phyloP scores from a whole-genome alignment of 2,797 vertebrate species.

The Danio tinwini region DNA sequence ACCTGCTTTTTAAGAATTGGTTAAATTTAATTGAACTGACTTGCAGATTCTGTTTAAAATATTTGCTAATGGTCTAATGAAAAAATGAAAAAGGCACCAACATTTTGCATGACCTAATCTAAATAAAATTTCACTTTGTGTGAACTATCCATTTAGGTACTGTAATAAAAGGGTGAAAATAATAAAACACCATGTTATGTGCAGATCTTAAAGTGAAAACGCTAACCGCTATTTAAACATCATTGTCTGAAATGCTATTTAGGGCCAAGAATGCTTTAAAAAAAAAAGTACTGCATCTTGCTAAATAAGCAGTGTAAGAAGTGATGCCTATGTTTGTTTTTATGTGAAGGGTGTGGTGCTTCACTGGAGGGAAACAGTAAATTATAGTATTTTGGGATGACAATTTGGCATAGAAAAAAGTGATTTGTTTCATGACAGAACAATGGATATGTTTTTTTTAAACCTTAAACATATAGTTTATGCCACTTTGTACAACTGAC shows the following conservation, averaged over 20 bases:
- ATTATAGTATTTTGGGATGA: constrained; percentile 29
- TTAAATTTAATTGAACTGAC: no score
- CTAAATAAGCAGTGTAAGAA: constrained; percentile 3
- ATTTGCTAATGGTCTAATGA: no score
- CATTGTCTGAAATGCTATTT: constrained; percentile 8
- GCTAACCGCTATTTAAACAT: background rate
- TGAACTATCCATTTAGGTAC: no score
- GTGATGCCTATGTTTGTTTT: constrained; percentile 32
- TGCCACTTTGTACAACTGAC: background rate
- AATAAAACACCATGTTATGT: background rate
- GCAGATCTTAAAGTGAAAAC: background rate
- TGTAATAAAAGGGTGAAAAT: background rate
- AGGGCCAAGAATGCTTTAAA: background rate
- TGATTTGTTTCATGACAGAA: constrained; percentile 21
- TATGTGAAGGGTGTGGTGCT: constrained; percentile 38
- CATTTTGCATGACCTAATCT: no score
- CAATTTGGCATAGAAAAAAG: constrained; percentile 1
- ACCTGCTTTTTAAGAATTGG: no score
- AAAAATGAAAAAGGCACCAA: no score
- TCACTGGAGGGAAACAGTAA: constrained; percentile 23
- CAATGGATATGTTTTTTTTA: background rate
- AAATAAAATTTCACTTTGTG: no score
- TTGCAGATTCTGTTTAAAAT: no score
- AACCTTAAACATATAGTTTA: constrained; percentile 3
- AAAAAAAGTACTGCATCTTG: background rate